Evolutionary conservation across 2,113 vertebrate species (phyloP), one percentile per base, ranked within the genome.

Genomic region (Muscicapa adusta): DNA sequence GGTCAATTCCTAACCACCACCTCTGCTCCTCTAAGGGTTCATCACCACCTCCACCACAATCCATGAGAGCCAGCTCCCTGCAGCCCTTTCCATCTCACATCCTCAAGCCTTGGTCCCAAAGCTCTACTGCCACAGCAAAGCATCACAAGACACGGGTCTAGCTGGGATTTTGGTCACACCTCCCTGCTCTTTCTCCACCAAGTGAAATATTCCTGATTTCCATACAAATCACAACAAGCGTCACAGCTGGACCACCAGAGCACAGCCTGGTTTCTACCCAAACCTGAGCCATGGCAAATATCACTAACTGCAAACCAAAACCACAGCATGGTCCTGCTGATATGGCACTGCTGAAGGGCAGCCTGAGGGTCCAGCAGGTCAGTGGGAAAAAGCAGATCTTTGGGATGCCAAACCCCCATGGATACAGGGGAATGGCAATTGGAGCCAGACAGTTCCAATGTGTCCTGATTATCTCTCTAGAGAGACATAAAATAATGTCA

Each of bases 141-240:
- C 0, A 0, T 14, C 2, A 1, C 0, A 3, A 89, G 28, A 48
- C 0, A 3, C 0, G 0, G 9, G 10, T 36, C 57, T 22, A 14
- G 26, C 24, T 43, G 50, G 15, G 11, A 1, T 38, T 61, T 50
- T 34, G 58, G 50, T 36, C 45, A 48, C 29, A 47, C 4, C 15
- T 77, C 2, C 0, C 6, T 51, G 47, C 22, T 88, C 53, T 29
- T 66, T 31, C 42, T 60, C 24, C n/a, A 86, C 7, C 31, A 45
- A 33, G 18, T 70, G 19, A 88, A 94, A 60, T 34, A 79, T 7
- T 77, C 34, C 28, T 4, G 2, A 71, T 51, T 86, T 47, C 48
- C 65, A 36, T 6, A 57, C 2, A 5, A 58, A 82, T 40, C 12
- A 3, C 54, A 68, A 18, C 13, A 62, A 56, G 33, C 66, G 63